These are phyloP conservation scores for Ruditapes philippinarum DNA, from an alignment of 1,140 invertebrate genomes.

Conservation along the genomic window DNA sequence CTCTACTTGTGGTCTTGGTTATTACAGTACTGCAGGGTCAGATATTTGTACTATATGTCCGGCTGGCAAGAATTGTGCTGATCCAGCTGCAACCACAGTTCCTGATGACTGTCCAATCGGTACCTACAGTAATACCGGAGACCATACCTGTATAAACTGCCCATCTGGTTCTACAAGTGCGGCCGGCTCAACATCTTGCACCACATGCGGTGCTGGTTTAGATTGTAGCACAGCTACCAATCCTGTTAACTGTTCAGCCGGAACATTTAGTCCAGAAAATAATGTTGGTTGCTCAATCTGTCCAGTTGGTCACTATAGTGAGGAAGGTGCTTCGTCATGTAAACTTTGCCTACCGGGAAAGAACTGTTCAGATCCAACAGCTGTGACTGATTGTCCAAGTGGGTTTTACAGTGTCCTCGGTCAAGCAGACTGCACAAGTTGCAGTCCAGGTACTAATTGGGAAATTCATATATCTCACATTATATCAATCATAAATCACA, in stretches of 20 bases:
- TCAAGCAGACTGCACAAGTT: constrained; percentile 69
- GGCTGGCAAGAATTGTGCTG: constrained; percentile 73
- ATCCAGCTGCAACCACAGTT: constrained; percentile 48
- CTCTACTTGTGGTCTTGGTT: constrained; percentile 68
- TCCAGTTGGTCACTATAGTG: constrained; percentile 25
- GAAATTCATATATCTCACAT: no score
- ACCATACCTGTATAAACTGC: constrained; percentile 71
- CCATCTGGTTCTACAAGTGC: constrained; percentile 48
- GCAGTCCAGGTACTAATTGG: constrained; percentile 69
- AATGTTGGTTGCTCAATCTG: constrained; percentile 37
- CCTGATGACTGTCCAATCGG: constrained; percentile 74
- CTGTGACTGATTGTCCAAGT: constrained; percentile 71
- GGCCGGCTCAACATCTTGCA: constrained; percentile 43
- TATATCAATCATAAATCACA: no score
- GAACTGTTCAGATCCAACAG: constrained; percentile 59
- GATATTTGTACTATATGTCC: constrained; percentile 72
- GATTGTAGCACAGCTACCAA: constrained; percentile 68
- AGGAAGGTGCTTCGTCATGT: constrained; percentile 58
- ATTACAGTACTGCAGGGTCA: constrained; percentile 52
- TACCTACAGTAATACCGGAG: constrained; percentile 68
- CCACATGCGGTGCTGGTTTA: constrained; percentile 68
- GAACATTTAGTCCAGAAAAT: constrained; percentile 66
- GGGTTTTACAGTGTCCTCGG: constrained; percentile 76
- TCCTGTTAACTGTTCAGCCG: constrained; percentile 64
- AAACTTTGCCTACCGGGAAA: constrained; percentile 75